These are phyloP conservation scores for Columba livia DNA, from an alignment of 2,113 vertebrate genomes.

Conservation along the genomic window DNA sequence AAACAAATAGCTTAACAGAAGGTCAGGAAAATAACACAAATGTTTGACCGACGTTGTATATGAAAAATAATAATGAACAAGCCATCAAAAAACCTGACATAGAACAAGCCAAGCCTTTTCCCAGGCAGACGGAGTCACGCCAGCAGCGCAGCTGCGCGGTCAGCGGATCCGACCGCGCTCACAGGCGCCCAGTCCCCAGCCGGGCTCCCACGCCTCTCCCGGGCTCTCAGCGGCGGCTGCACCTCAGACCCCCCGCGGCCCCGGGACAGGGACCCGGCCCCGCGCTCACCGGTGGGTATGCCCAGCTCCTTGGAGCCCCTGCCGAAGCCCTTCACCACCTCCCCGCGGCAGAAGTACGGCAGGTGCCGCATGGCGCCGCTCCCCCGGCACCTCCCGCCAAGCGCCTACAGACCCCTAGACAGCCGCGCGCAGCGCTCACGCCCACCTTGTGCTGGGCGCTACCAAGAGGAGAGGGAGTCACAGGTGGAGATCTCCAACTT, in stretches of 20 bases:
- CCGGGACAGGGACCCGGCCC: no score
- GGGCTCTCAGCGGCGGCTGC: no score
- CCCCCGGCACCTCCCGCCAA: not conserved
- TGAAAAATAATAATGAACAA: not conserved
- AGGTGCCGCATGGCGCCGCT: conserved; percentile 55
- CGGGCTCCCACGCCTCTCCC: no score
- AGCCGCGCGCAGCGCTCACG: fast-evolving
- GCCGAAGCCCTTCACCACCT: conserved; percentile 90
- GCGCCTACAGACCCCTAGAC: not conserved
- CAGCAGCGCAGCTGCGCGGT: fast-evolving
- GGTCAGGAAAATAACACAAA: not conserved
- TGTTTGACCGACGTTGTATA: not conserved
- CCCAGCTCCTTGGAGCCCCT: conserved; percentile 93
- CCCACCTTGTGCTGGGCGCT: fast-evolving
- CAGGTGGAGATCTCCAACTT: fast-evolving
- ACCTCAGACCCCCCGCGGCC: not conserved
- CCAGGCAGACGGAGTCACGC: fast-evolving
- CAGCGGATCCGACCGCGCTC: no score
- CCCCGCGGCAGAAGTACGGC: conserved; percentile 89
- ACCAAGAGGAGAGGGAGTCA: not conserved
- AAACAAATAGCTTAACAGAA: not conserved
- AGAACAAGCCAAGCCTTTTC: no score
- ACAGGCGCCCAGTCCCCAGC: no score
- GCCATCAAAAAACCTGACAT: no score
- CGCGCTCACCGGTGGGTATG: conserved; percentile 88